These are phyloP conservation scores for Yponomeuta cagnagella DNA, from an alignment of 2,888 invertebrate genomes.

Conservation along the genomic window DNA sequence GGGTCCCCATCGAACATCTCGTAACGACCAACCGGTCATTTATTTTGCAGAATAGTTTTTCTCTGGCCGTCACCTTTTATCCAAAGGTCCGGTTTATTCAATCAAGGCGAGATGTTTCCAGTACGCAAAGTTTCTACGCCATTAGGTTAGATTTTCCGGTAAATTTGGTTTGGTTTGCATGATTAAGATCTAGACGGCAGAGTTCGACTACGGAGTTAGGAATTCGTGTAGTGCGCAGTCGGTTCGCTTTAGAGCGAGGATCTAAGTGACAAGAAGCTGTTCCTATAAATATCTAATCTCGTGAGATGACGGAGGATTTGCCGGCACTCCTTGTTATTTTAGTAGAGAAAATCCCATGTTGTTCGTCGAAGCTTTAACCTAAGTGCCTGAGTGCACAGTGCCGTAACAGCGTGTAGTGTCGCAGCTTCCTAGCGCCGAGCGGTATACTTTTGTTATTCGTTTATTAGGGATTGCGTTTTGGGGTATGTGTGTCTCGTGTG, in stretches of 20 bases:
- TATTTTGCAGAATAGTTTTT: not conserved
- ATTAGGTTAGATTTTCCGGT: not conserved
- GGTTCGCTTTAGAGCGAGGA: not conserved
- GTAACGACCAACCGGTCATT: not conserved
- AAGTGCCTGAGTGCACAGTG: slow-evolving; percentile 8
- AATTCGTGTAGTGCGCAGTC: not conserved
- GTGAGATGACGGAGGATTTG: not conserved
- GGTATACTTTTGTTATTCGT: not conserved
- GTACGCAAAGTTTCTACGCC: not conserved
- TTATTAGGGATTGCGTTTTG: not conserved
- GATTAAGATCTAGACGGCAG: not conserved
- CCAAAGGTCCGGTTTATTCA: not conserved
- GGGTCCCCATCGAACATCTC: too few relatives aligned
- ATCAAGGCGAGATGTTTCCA: not conserved
- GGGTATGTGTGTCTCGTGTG: too few relatives aligned
- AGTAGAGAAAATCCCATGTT: slow-evolving; percentile 8
- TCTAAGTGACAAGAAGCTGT: not conserved
- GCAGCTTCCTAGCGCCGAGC: not conserved
- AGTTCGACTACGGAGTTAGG: not conserved
- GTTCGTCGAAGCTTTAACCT: slow-evolving; percentile 8
- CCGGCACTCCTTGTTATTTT: slow-evolving; percentile 4
- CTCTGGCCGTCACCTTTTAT: not conserved
- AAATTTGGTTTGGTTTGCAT: not conserved
- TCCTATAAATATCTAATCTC: not conserved
- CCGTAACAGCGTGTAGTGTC: not conserved